Conservation (phyloP, 2,113 vertebrate genomes). For the Athene cunicularia region DNA sequence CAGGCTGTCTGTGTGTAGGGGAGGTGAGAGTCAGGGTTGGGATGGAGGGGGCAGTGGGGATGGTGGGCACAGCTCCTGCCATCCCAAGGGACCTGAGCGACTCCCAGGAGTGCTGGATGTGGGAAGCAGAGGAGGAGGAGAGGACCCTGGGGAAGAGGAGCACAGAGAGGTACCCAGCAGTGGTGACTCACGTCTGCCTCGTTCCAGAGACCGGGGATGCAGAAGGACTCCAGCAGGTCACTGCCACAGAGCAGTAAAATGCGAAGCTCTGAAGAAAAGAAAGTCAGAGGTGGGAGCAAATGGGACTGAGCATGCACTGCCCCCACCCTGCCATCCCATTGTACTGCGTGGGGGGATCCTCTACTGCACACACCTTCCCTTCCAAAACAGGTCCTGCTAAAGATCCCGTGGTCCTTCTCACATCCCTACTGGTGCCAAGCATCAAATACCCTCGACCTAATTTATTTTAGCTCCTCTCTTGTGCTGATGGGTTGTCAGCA, state of each 20-base stretch:
- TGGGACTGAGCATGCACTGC: neutral
- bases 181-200: constrained; percentile 91
- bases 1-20: neutral
- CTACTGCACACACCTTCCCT: neutral
- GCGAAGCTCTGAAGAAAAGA: constrained; percentile 85
- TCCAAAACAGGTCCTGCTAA: neutral
- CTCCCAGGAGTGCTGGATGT: neutral
- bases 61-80: neutral
- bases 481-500: neutral
- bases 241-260: constrained; percentile 98
- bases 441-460: too few relatives aligned
- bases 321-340: neutral
- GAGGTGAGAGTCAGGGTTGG: neutral
- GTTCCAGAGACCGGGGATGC: constrained; percentile 98
- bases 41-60: neutral
- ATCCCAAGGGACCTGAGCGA: neutral
- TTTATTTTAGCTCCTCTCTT: neutral
- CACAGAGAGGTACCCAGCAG: accelerated
- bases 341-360: accelerated
- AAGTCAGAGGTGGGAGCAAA: neutral
- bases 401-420: neutral
- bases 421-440: neutral
- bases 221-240: constrained; percentile 97
- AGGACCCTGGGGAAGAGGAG: neutral
- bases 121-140: neutral